A percentile compares a stretch with the other conserved stretches of the same genome.
phyloP scores from a whole-genome alignment of 2,888 invertebrate species.

The Marronus borbonicus region DNA sequence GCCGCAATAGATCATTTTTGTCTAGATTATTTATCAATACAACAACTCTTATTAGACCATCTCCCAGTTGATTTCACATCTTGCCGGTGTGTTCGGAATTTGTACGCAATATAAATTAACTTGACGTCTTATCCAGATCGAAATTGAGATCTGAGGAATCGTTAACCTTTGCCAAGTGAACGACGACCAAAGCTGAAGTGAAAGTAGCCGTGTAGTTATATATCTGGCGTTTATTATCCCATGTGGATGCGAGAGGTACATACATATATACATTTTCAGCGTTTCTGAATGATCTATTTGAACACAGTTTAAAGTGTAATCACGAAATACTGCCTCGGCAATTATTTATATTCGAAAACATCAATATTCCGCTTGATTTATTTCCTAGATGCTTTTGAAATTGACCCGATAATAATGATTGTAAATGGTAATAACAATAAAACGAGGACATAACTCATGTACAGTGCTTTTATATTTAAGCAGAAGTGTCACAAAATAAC shows the following conservation, averaged over 20 bases:
- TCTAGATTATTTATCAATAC: constrained; percentile 18
- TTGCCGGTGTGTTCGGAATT: neutral
- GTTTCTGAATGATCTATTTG: constrained; percentile 17
- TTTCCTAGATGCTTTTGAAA: constrained; percentile 14
- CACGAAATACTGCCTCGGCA: constrained; percentile 12
- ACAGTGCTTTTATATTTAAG: neutral
- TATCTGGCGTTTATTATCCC: neutral
- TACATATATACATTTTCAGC: neutral
- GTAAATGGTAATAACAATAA: constrained; percentile 15
- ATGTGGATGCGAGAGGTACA: neutral
- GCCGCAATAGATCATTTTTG: neutral
- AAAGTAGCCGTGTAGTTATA: constrained; percentile 14
- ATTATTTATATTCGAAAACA: constrained; percentile 28
- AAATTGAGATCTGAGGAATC: constrained; percentile 40
- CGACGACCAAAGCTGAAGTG: constrained; percentile 23
- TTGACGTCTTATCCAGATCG: constrained; percentile 36
- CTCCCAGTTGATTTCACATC: constrained; percentile 15
- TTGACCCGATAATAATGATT: neutral
- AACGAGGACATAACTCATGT: neutral
- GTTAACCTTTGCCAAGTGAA: constrained; percentile 40
- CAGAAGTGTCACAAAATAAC: no score
- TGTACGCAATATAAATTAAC: constrained; percentile 39
- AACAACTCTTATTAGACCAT: neutral
- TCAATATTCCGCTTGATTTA: constrained; percentile 3
- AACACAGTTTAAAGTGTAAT: constrained; percentile 17